Base-by-base conservation (phyloP, 1,140 invertebrate genomes). In the Medauroidea extradentata region DNA sequence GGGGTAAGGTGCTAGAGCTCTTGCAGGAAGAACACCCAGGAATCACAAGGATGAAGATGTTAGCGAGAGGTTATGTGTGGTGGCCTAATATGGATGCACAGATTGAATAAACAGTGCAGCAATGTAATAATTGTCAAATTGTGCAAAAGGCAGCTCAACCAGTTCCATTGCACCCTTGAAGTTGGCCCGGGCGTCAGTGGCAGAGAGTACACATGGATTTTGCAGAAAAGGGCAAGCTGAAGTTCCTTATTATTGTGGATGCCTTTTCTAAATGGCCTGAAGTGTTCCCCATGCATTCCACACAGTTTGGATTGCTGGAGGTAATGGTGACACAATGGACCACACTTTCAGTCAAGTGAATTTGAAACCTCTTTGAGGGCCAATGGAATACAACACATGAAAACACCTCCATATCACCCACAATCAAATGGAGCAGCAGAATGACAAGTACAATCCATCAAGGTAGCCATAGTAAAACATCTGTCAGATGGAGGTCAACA, bases 41-140 rank as follows among this genome's bases (percentile, higher is more conserved):
- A 7, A 75, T 80, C 1, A 65, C 71, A 14, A 72, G 73, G 61
- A 83, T 79, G 69, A 83, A 83, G 65, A 61, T 70, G 16, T 51
- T 80, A 9, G 80, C 79, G 4, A 58, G 78, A 41, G 67, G 66
- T 39, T 75, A 78, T 61, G 68, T 79, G 8, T 83, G 73, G 63
- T 83, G 79, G 77, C 74, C 71, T 16, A 65, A 67, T 3, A 72
- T 83, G 1, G 74, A 81, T 46, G 62, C 64, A n/a, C 75, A 81
- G 5, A 72, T 78, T 5, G 72, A 75, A 65, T 21, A 43, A 4
- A 56, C 69, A 23, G 67, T 69, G 8, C 63, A 66, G 23, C 44
- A 50, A 1, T 82, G 79, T 62, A 34, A 59, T 3, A 50, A 46
- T 8, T 75, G 74, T 61, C 44, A 46, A 25, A 5, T 21, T 5